Percentiles rank a stretch among this genome's conserved stretches.
These are phyloP conservation scores for Mesoclemmys tuberculata DNA, from an alignment of 2,113 vertebrate species.

Conservation along the genomic window DNA sequence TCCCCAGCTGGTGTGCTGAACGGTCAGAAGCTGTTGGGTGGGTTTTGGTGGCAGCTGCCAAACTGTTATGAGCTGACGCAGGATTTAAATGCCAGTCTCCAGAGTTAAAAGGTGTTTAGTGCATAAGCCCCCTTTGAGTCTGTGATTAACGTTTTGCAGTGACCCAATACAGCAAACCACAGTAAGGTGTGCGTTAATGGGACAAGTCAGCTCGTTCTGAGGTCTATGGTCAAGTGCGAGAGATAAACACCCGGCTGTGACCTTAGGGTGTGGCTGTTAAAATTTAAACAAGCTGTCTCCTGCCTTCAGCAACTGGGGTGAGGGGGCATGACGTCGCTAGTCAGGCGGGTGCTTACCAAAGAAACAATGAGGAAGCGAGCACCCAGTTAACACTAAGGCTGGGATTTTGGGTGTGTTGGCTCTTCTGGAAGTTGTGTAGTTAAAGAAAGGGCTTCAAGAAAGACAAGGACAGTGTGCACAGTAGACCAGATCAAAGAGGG, in stretches of 20 bases:
- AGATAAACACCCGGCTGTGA: background rate
- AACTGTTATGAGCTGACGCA: background rate
- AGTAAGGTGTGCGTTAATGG: background rate
- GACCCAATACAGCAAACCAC: too few species aligned
- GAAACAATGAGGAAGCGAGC: background rate
- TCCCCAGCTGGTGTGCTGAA: background rate
- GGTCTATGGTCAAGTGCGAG: background rate
- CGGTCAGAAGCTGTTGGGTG: background rate
- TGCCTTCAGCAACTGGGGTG: background rate
- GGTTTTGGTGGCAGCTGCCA: background rate
- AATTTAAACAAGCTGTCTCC: background rate
- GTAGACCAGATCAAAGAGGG: background rate
- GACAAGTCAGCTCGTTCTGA: background rate
- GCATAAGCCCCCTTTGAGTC: background rate
- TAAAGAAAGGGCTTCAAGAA: background rate
- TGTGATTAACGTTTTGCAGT: background rate
- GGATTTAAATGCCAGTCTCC: background rate
- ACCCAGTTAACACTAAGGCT: background rate
- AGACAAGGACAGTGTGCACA: background rate
- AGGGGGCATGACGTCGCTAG: background rate
- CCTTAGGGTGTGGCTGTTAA: too few species aligned
- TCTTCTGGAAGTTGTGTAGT: background rate
- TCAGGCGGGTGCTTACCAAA: background rate
- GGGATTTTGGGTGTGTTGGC: background rate
- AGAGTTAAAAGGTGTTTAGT: background rate